A percentile compares a stretch with the other conserved stretches of the same genome.
Evolutionary conservation across 2,113 vertebrate genomes (phyloP).

Genomic region (Brachypteracias leptosomus): DNA sequence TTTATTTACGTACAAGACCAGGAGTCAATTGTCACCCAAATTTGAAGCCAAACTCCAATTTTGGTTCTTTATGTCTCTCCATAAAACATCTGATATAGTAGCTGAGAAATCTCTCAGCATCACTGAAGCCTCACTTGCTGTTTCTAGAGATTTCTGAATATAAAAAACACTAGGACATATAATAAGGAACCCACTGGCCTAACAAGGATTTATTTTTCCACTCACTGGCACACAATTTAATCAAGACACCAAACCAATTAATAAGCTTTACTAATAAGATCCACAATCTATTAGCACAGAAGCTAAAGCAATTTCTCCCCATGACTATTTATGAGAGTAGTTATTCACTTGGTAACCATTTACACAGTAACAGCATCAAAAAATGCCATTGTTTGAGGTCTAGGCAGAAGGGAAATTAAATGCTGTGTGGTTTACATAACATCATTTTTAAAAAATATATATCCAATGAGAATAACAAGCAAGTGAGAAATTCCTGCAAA

Average conservation of each 20-base stretch:
- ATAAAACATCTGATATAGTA: not conserved
- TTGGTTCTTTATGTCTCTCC: not conserved
- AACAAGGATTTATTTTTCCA: conserved; percentile 31
- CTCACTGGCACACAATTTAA: conserved; percentile 25
- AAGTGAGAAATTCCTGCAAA: not conserved
- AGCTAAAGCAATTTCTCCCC: conserved; percentile 34
- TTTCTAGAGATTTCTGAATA: not conserved
- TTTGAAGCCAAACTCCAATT: not conserved
- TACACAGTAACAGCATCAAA: conserved; percentile 19
- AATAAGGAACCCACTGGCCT: not conserved
- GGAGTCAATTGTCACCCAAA: not conserved
- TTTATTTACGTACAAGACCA: not conserved
- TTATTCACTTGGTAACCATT: conserved; percentile 31
- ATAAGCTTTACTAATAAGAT: conserved; percentile 42
- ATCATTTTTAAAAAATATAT: not conserved
- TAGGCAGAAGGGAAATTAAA: not conserved
- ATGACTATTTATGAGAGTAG: conserved; percentile 9
- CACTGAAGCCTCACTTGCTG: not conserved
- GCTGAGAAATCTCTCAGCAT: not conserved
- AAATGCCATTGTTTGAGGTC: not conserved
- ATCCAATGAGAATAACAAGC: not conserved
- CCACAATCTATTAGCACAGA: conserved; percentile 18
- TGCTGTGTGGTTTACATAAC: not conserved
- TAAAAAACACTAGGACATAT: not conserved
- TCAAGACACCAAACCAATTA: conserved; percentile 51